Conservation (phyloP, 2,888 invertebrate species). For the Heliconius ismenius region DNA sequence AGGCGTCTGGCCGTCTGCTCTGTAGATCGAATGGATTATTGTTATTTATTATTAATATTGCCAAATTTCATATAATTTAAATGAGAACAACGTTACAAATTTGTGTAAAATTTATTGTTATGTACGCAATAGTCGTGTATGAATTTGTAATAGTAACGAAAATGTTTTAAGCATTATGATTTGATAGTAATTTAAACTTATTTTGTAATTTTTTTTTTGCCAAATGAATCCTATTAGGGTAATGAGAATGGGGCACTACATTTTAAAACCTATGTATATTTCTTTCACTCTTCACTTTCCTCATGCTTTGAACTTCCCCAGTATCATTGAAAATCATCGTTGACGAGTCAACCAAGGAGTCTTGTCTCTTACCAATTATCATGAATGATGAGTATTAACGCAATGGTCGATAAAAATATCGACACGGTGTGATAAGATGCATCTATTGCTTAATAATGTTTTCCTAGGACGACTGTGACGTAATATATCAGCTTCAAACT, state of each 20-base stretch:
- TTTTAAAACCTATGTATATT: neutral
- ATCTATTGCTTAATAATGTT: neutral
- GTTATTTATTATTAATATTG: conserved; percentile 19
- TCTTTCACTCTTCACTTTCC: neutral
- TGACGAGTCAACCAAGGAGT: neutral
- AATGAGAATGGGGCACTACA: no score
- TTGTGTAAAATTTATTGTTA: neutral
- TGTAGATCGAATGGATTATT: conserved; percentile 14
- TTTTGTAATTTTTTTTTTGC: neutral
- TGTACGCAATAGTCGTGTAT: neutral
- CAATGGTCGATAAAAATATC: neutral
- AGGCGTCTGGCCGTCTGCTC: conserved; percentile 41
- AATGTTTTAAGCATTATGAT: neutral
- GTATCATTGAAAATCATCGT: neutral
- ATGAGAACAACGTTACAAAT: conserved; percentile 9
- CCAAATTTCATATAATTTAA: conserved; percentile 21
- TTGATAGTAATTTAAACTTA: neutral
- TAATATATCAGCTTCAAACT: no score
- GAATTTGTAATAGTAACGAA: neutral
- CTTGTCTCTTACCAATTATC: neutral
- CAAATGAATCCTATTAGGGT: neutral
- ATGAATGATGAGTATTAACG: neutral
- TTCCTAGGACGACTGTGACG: no score
- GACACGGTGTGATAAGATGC: neutral
- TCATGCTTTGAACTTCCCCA: neutral